These are phyloP conservation scores for Strix uralensis DNA, from an alignment of 2,113 vertebrate species.

Conservation along the genomic window DNA sequence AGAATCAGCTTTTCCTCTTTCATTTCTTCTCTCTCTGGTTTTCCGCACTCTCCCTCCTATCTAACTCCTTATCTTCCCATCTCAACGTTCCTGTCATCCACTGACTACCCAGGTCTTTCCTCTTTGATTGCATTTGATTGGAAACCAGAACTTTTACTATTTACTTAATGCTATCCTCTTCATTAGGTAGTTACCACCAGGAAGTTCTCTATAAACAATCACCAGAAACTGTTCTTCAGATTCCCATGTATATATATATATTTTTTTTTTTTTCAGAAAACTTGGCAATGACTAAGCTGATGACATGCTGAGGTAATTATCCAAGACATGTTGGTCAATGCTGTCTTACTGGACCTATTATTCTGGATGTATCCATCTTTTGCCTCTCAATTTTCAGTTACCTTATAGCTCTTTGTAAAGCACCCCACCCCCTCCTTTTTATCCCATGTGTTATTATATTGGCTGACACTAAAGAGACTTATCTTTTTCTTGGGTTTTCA, in stretches of 20 bases:
- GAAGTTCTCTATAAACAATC: background rate
- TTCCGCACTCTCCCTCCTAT: background rate
- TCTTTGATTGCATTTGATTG: background rate
- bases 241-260: background rate
- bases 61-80: background rate
- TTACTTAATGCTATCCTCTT: background rate
- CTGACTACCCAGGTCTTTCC: background rate
- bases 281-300: background rate
- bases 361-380: background rate
- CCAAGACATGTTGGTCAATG: background rate
- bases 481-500: background rate
- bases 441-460: background rate
- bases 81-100: background rate
- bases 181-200: background rate
- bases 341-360: background rate
- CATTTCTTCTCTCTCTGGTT: background rate
- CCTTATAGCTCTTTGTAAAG: background rate
- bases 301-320: background rate
- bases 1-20: background rate
- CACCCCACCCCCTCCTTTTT: too few species aligned
- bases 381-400: background rate
- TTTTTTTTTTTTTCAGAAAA: background rate
- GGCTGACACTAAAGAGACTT: background rate
- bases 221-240: background rate
- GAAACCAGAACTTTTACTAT: background rate